These are phyloP conservation scores for Pterobdella sp. DNA, from an alignment of 2,888 invertebrate genomes.

Conservation along the genomic window DNA sequence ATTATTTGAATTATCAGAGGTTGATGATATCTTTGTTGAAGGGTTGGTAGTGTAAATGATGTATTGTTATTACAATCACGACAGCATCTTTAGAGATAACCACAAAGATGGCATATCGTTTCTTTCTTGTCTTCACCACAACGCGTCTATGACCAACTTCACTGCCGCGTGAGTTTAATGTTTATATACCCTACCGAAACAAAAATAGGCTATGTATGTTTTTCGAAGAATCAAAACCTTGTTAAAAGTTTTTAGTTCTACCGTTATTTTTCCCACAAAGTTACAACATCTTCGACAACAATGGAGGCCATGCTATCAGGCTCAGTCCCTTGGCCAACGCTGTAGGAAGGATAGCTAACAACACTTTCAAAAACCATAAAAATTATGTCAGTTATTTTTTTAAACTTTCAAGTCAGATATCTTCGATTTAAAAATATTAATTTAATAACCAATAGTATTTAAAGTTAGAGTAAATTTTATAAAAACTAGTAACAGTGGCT, in stretches of 20 bases:
- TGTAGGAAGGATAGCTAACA: conserved; percentile 60
- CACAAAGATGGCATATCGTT: conserved; percentile 70
- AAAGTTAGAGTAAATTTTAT: too few relatives aligned
- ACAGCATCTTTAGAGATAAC: conserved; percentile 71
- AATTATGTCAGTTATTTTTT: too few relatives aligned
- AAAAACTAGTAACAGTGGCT: too few relatives aligned
- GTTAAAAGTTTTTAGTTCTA: neutral
- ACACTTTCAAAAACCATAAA: conserved; percentile 77
- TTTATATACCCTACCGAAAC: neutral
- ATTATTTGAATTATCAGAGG: too few relatives aligned
- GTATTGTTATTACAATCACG: neutral
- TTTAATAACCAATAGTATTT: too few relatives aligned
- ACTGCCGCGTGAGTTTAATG: conserved; percentile 40
- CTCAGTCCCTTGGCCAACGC: conserved; percentile 48
- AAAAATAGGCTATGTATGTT: neutral
- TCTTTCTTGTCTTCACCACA: conserved; percentile 60
- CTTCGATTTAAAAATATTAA: too few relatives aligned
- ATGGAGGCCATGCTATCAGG: conserved; percentile 45
- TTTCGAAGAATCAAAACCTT: neutral
- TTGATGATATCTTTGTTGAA: too few relatives aligned
- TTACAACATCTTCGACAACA: conserved; percentile 44
- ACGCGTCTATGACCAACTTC: conserved; percentile 42
- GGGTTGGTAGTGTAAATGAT: too few relatives aligned
- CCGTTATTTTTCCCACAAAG: neutral
- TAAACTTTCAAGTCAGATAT: too few relatives aligned